A percentile compares a stretch with the other conserved stretches of the same genome.
These are phyloP conservation scores for Tonatia bakeri DNA, from an alignment of 2,113 vertebrate genomes.

Conservation along the genomic window DNA sequence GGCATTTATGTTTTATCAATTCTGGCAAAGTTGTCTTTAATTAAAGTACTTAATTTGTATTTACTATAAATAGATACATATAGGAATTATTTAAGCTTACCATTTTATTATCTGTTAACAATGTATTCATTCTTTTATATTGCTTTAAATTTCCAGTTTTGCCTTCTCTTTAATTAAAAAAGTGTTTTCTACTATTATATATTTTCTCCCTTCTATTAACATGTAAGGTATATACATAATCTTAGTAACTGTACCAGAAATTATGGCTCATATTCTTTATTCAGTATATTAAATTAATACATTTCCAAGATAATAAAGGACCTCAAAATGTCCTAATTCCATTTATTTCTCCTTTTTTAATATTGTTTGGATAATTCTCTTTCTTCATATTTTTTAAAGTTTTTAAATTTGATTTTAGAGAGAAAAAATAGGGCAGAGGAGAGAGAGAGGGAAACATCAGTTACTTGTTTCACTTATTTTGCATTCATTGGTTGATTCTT, in stretches of 20 bases:
- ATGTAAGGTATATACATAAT: neutral
- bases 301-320: neutral
- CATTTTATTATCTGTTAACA: neutral
- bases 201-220: neutral
- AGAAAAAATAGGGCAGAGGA: too few species aligned
- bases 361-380: neutral
- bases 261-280: neutral
- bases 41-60: neutral
- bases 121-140: neutral
- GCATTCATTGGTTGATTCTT: too few species aligned
- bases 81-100: neutral
- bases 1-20: neutral
- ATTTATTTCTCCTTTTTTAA: neutral
- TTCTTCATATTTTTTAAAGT: neutral
- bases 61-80: neutral
- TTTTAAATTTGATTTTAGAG: too few species aligned
- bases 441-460: too few species aligned
- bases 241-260: neutral
- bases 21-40: neutral
- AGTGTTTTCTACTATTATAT: neutral
- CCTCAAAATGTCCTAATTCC: neutral
- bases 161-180: neutral
- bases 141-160: neutral
- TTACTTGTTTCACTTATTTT: too few species aligned
- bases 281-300: neutral